These are phyloP conservation scores for Gonioctena quinquepunctata DNA, from an alignment of 1,140 invertebrate species.

Conservation along the genomic window DNA sequence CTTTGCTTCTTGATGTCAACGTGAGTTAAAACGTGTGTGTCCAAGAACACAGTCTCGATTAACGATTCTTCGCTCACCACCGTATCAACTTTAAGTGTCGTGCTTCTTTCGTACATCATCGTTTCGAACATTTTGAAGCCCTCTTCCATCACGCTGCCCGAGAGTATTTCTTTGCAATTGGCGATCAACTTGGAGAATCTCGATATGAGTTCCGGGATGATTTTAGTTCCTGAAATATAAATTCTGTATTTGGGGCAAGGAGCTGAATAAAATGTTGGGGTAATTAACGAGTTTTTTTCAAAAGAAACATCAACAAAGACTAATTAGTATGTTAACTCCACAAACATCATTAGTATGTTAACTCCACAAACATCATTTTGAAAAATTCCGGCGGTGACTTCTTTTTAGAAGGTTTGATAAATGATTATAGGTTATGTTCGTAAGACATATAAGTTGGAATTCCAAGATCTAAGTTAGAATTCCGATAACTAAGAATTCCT, in stretches of 20 bases:
- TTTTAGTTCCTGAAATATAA: constrained; percentile 22
- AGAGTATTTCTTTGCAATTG: constrained; percentile 19
- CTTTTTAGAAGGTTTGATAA: too few species aligned
- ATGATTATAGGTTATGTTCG: too few species aligned
- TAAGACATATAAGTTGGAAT: too few species aligned
- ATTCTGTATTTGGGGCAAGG: neutral
- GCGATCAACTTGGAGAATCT: constrained; percentile 30
- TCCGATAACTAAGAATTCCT: too few species aligned
- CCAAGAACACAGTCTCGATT: constrained; percentile 40
- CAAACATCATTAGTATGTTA: too few species aligned
- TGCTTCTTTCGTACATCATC: constrained; percentile 29
- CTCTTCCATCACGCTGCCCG: constrained; percentile 18
- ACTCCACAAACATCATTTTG: too few species aligned
- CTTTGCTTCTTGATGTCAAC: constrained; percentile 49
- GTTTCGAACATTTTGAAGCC: constrained; percentile 40
- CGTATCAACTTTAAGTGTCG: constrained; percentile 15
- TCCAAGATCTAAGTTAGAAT: too few species aligned
- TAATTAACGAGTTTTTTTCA: neutral
- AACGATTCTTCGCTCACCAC: constrained; percentile 41
- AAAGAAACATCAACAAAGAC: too few species aligned
- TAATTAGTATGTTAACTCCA: too few species aligned
- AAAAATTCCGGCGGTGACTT: too few species aligned
- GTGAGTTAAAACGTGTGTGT: constrained; percentile 41
- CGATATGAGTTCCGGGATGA: constrained; percentile 29
- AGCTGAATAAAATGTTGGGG: neutral